Percentiles rank a stretch among this genome's conserved stretches.
These are phyloP conservation scores for Chaetophractus vellerosus DNA, from an alignment of 2,797 vertebrate species.

Conservation along the genomic window DNA sequence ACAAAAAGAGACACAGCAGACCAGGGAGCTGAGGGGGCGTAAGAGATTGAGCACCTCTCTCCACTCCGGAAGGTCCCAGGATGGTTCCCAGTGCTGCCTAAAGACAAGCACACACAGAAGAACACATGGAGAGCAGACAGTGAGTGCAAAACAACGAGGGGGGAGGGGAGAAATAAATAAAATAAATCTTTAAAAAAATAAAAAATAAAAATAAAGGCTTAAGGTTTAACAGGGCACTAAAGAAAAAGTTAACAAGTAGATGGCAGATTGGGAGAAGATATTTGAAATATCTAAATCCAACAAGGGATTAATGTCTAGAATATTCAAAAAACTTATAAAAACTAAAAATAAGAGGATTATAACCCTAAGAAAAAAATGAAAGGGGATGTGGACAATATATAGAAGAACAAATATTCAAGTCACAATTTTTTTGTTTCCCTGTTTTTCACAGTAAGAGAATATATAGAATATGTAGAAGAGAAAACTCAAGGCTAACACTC, in stretches of 20 bases:
- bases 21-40: too few relatives aligned
- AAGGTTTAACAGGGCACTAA: background rate
- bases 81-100: too few relatives aligned
- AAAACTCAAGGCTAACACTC: background rate
- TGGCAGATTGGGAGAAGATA: conserved; percentile 8
- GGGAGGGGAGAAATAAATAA: too few relatives aligned
- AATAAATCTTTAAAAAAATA: too few relatives aligned
- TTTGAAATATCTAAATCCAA: conserved; percentile 27
- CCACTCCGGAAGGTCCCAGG: too few relatives aligned
- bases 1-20: too few relatives aligned
- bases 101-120: too few relatives aligned
- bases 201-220: conserved; percentile 25
- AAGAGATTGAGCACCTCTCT: too few relatives aligned
- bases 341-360: background rate
- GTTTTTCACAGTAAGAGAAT: background rate
- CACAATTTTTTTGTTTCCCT: conserved; percentile 12
- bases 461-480: background rate
- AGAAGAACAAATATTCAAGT: background rate
- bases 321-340: background rate
- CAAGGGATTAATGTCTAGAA: background rate
- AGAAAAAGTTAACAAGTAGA: conserved; percentile 33
- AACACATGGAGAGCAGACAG: too few relatives aligned
- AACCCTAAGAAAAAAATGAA: background rate
- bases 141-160: too few relatives aligned
- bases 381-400: background rate